phyloP scores from a whole-genome alignment of 2,888 invertebrate species.

The Capitulum mitella region DNA sequence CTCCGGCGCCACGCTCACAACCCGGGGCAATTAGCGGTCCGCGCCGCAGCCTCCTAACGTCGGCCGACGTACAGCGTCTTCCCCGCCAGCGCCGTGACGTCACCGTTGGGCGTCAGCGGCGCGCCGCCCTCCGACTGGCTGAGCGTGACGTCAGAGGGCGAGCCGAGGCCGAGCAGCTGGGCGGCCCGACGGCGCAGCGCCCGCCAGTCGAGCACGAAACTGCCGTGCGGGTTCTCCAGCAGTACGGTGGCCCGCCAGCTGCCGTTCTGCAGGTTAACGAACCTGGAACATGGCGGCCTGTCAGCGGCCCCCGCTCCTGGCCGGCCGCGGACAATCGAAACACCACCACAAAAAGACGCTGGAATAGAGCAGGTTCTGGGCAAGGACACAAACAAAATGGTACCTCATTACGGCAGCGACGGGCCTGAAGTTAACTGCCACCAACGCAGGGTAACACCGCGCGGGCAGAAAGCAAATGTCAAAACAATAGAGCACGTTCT shows the following conservation, averaged over 20 bases:
- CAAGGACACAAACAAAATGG: no score
- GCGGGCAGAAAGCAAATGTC: no score
- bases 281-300: slow-evolving; percentile 39
- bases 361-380: no score
- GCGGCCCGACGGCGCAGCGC: not conserved
- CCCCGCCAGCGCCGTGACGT: not conserved
- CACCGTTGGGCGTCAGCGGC: not conserved
- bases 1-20: no score
- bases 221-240: slow-evolving; percentile 60
- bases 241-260: slow-evolving; percentile 52
- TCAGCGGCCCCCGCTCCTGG: no score
- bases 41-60: not conserved
- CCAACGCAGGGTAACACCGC: no score
- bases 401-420: no score
- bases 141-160: not conserved
- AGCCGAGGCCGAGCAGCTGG: not conserved
- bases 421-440: no score
- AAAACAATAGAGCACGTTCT: no score
- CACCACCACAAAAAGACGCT: no score
- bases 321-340: no score
- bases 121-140: not conserved
- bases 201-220: slow-evolving; percentile 28
- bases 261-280: slow-evolving; percentile 54
- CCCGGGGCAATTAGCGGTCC: no score
- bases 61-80: not conserved